Base-by-base conservation (phyloP, 2,113 vertebrate genomes). In the Atractosteus spatula region DNA sequence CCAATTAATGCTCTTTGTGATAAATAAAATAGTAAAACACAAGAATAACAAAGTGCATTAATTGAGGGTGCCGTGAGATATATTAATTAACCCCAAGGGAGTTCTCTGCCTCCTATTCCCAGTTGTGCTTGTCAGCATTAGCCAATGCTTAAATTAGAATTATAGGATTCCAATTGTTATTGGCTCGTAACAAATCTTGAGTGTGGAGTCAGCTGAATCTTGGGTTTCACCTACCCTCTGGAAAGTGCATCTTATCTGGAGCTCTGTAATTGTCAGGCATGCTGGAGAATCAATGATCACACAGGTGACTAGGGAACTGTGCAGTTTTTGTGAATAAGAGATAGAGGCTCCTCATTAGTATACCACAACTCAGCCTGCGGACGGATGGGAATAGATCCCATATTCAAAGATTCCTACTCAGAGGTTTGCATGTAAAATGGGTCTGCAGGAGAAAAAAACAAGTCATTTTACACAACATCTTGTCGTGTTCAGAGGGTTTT, bases 91-190 rank as follows among this genome's bases (percentile, higher is more conserved):
- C 79, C 86, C 82, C 77, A 14, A 0, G 89, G 87, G 86, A 82
- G 80, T 74, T 56, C 79, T 89, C 82, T 79, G 81, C 85, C 85
- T 83, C 79, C 66, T 68, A 68, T 51, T 81, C 82, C 78, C 83
- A 56, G 78, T 80, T 67, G 76, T 80, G 82, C 83, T 83, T 86
- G 86, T 87, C 87, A 84, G 81, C 83, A 80, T 69, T 63, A 78
- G 66, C 78, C 81, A 85, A 87, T 84, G 70, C 76, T 76, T 80
- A 84, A 89, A 87, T 89, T 87, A 86, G 80, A 88, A 88, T 83
- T 86, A 90, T 84, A 82, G 88, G 79, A 87, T 87, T 89, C 80
- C 82, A 62, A 79, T 87, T 83, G 80, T 79, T 80, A 82, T 81
- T 88, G 86, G 83, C 76, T 82, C 76, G 79, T 81, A 84, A 79